These are phyloP conservation scores for Glossosoma conforme DNA, from an alignment of 1,140 invertebrate species.

Conservation along the genomic window DNA sequence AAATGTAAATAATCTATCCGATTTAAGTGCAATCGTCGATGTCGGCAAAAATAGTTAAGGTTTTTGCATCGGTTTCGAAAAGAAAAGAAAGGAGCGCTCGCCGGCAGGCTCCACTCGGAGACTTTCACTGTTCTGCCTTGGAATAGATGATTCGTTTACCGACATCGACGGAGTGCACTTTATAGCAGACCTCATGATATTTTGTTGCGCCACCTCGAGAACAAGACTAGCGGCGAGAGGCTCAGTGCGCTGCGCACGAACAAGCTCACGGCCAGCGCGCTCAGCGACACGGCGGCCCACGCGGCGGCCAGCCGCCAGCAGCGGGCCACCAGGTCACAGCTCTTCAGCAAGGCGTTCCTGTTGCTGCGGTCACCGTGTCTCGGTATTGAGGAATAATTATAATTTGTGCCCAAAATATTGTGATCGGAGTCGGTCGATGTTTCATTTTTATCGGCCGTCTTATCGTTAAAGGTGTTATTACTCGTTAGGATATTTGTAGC, in stretches of 20 bases:
- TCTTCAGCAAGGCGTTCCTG: not conserved
- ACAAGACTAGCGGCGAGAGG: constrained; percentile 53
- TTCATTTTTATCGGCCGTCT: too few relatives aligned
- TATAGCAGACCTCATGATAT: constrained; percentile 54
- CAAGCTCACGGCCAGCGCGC: constrained; percentile 46
- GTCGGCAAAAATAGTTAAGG: constrained; percentile 17
- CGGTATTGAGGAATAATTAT: too few relatives aligned
- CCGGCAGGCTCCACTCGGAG: not conserved
- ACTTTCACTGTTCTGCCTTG: not conserved
- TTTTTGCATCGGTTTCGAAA: too few relatives aligned
- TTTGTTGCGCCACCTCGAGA: constrained; percentile 64
- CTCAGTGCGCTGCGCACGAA: constrained; percentile 38
- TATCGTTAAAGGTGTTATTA: too few relatives aligned
- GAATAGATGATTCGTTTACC: too few relatives aligned
- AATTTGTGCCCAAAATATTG: not conserved
- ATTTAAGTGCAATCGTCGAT: constrained; percentile 24
- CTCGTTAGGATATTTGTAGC: too few relatives aligned
- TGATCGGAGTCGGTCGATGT: too few relatives aligned
- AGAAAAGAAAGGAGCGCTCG: not conserved
- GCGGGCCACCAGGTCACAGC: not conserved
- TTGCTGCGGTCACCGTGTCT: too few relatives aligned
- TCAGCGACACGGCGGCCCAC: constrained; percentile 41
- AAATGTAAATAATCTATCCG: constrained; percentile 3
- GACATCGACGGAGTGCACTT: constrained; percentile 24
- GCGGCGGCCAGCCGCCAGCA: constrained; percentile 37